Percentiles rank a stretch among this genome's conserved stretches.
Evolutionary conservation across 1,140 invertebrate species (phyloP).

Genomic region (Plodia interpunctella): DNA sequence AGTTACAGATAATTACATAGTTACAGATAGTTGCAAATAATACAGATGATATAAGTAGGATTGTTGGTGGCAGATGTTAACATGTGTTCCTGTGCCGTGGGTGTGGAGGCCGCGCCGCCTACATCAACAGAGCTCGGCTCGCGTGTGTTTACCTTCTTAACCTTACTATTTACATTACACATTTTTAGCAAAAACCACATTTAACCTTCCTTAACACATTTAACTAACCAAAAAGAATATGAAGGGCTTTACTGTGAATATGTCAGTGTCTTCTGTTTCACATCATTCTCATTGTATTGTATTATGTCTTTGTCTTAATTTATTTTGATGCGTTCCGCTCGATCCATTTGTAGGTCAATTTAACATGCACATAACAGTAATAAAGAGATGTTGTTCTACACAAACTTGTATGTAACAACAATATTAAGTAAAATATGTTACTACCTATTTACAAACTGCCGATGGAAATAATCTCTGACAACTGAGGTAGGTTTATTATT

Average conservation of each 20-base stretch:
- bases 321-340: constrained; percentile 58
- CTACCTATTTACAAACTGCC: too few species aligned
- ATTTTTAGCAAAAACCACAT: constrained; percentile 38
- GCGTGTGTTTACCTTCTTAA: constrained; percentile 53
- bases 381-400: too few species aligned
- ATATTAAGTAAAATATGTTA: too few species aligned
- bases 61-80: constrained; percentile 46
- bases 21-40: too few species aligned
- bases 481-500: too few species aligned
- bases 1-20: too few species aligned
- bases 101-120: constrained; percentile 52
- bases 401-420: too few species aligned
- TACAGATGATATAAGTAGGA: constrained; percentile 24
- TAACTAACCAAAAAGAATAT: background rate
- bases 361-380: too few species aligned
- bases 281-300: too few species aligned
- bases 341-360: constrained; percentile 60
- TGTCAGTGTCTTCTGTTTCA: too few species aligned
- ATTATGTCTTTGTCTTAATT: constrained; percentile 41
- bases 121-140: constrained; percentile 26
- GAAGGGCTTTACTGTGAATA: too few species aligned
- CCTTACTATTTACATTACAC: constrained; percentile 33
- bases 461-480: too few species aligned
- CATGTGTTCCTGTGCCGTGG: constrained; percentile 60
- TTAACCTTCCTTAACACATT: background rate